Percentiles rank a stretch among this genome's conserved stretches.
Conservation (phyloP, 2,797 vertebrate species). For the Acipenser transmontanus region DNA sequence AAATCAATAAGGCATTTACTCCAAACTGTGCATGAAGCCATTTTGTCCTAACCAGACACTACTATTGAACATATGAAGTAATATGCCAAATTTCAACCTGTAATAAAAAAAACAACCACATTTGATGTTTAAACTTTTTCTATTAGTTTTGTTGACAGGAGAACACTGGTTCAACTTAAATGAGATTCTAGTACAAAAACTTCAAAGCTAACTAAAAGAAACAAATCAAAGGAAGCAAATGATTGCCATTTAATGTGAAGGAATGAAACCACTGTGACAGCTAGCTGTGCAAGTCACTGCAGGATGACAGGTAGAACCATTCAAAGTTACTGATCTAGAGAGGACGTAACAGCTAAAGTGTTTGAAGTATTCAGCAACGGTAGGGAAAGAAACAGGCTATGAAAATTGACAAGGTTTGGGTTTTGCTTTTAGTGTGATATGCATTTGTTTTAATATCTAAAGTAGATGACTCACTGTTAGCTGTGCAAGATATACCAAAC, state of each 20-base stretch:
- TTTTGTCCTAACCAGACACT: background rate
- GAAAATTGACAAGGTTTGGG: slow-evolving; percentile 63
- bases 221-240: slow-evolving; percentile 69
- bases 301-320: slow-evolving; percentile 73
- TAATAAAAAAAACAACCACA: slow-evolving; percentile 27
- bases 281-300: slow-evolving; percentile 60
- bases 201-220: slow-evolving; percentile 71
- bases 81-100: slow-evolving; percentile 7
- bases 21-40: background rate
- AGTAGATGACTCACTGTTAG: background rate
- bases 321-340: slow-evolving; percentile 72
- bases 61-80: background rate
- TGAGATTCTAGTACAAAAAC: slow-evolving; percentile 65
- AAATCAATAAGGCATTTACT: background rate
- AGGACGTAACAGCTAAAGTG: slow-evolving; percentile 61
- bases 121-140: slow-evolving; percentile 67
- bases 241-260: slow-evolving; percentile 73
- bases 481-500: background rate
- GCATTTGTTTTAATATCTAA: slow-evolving; percentile 12
- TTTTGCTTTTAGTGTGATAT: slow-evolving; percentile 45
- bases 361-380: slow-evolving; percentile 64
- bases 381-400: slow-evolving; percentile 64
- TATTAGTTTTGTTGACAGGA: slow-evolving; percentile 46
- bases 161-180: slow-evolving; percentile 68
- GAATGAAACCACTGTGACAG: slow-evolving; percentile 66